Evolutionary conservation across 2,113 vertebrate species (phyloP).

Genomic region (Esox niger): DNA sequence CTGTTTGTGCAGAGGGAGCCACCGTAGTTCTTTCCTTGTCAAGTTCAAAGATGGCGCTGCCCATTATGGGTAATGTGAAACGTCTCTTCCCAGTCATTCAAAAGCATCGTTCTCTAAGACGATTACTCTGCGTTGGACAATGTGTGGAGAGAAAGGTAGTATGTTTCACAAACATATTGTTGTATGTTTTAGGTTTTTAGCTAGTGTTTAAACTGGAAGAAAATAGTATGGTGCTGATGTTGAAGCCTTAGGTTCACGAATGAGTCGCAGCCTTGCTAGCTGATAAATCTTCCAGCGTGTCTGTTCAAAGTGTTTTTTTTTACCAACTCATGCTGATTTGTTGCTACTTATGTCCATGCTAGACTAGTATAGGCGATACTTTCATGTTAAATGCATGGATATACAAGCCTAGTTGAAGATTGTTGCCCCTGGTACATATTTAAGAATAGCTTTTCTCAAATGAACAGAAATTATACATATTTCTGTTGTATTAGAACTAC

Average conservation of each 20-base stretch:
- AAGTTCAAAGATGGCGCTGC: slow-evolving; percentile 67
- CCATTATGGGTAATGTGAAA: slow-evolving; percentile 43
- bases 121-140: slow-evolving; percentile 16
- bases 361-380: too few relatives aligned
- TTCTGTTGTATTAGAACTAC: too few relatives aligned
- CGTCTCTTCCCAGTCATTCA: slow-evolving; percentile 40
- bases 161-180: background rate
- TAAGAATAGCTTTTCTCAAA: too few relatives aligned
- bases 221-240: background rate
- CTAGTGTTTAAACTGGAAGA: background rate
- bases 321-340: too few relatives aligned
- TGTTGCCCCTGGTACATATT: too few relatives aligned
- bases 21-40: slow-evolving; percentile 51
- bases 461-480: too few relatives aligned
- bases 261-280: too few relatives aligned
- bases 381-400: too few relatives aligned
- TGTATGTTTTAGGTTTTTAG: background rate
- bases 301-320: too few relatives aligned
- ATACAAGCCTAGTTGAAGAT: too few relatives aligned
- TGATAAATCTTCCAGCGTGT: too few relatives aligned
- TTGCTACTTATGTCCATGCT: too few relatives aligned
- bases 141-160: slow-evolving; percentile 41
- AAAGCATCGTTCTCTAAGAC: slow-evolving; percentile 12
- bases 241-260: background rate
- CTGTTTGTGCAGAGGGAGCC: slow-evolving; percentile 32